Evolutionary conservation across 2,888 invertebrate species (phyloP).

Genomic region (Thumatha senex): DNA sequence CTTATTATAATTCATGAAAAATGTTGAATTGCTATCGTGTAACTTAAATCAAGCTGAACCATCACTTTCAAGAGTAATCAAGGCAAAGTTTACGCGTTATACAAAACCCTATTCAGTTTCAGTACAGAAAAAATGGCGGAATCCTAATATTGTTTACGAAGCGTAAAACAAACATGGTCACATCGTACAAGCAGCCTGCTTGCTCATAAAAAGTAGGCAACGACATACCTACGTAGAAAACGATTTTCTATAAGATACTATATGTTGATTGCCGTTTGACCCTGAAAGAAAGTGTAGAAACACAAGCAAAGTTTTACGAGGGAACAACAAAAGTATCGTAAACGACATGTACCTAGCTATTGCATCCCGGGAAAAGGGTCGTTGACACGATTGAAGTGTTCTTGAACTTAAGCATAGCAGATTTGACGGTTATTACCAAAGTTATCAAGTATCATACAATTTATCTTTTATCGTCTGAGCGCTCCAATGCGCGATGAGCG

Average conservation of each 20-base stretch:
- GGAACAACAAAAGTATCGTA: not conserved
- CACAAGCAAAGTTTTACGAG: not conserved
- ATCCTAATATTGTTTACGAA: conserved; percentile 20
- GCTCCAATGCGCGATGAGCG: too few relatives aligned
- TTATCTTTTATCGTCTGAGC: too few relatives aligned
- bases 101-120: conserved; percentile 7
- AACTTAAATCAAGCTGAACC: not conserved
- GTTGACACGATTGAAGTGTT: too few relatives aligned
- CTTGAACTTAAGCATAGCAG: too few relatives aligned
- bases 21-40: not conserved
- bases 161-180: conserved; percentile 9
- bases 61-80: conserved; percentile 1
- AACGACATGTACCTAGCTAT: not conserved
- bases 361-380: not conserved
- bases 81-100: conserved; percentile 1
- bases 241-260: not conserved
- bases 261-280: not conserved
- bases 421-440: too few relatives aligned
- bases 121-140: conserved; percentile 1
- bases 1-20: too few relatives aligned
- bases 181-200: conserved; percentile 6
- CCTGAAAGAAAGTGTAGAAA: not conserved
- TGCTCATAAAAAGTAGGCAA: conserved; percentile 4
- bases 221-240: not conserved
- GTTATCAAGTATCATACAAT: too few relatives aligned